phyloP scores from a whole-genome alignment of 2,797 vertebrate species.

The Sylvilagus floridanus region DNA sequence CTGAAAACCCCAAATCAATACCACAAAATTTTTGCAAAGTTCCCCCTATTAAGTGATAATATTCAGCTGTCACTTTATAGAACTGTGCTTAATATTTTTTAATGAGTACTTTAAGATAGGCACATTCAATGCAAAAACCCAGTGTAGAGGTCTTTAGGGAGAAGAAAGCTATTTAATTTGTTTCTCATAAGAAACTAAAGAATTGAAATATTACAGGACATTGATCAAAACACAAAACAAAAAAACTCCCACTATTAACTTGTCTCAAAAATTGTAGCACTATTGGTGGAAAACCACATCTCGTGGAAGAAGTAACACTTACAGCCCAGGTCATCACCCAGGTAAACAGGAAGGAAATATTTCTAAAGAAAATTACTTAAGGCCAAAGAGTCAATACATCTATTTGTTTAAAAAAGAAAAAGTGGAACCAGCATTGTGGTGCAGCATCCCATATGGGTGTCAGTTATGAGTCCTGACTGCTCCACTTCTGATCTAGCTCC shows the following conservation, averaged over 20 bases:
- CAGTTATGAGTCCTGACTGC: no score
- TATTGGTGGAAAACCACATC: constrained; percentile 51
- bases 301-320: constrained; percentile 17
- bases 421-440: no score
- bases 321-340: constrained; percentile 32
- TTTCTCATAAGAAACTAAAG: constrained; percentile 49
- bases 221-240: constrained; percentile 34
- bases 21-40: constrained; percentile 52
- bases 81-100: constrained; percentile 40
- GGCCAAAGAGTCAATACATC: constrained; percentile 30
- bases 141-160: constrained; percentile 18
- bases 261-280: neutral
- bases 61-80: neutral
- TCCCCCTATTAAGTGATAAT: constrained; percentile 39
- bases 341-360: constrained; percentile 38
- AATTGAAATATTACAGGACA: constrained; percentile 58
- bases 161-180: constrained; percentile 48
- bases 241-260: neutral
- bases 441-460: no score
- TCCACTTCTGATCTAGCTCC: no score
- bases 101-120: neutral
- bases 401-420: neutral
- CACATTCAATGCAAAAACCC: constrained; percentile 24
- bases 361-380: constrained; percentile 61
- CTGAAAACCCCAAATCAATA: constrained; percentile 37